These are phyloP conservation scores for Euborellia annulipes DNA, from an alignment of 1,140 invertebrate genomes.

Conservation along the genomic window DNA sequence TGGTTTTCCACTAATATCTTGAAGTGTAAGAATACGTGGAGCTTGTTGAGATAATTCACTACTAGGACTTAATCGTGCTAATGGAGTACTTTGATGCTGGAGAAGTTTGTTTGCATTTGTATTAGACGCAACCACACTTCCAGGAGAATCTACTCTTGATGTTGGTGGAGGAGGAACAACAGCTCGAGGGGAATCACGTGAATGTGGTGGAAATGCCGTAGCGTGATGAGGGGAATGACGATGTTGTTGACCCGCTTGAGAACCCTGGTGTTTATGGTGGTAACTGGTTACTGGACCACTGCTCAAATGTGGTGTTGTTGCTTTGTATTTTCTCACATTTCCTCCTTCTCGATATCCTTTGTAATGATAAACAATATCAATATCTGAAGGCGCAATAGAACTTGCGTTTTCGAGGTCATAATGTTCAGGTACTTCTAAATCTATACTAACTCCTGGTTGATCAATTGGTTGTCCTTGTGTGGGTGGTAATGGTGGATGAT, in stretches of 20 bases:
- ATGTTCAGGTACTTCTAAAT: slow-evolving; percentile 81
- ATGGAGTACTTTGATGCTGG: slow-evolving; percentile 65
- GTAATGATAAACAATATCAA: slow-evolving; percentile 93
- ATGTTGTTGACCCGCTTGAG: slow-evolving; percentile 41
- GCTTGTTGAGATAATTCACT: slow-evolving; percentile 77
- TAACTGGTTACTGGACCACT: slow-evolving; percentile 31
- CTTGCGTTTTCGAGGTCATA: slow-evolving; percentile 95
- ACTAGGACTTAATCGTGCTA: slow-evolving; percentile 77
- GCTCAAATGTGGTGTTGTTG: slow-evolving; percentile 49
- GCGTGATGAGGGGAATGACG: slow-evolving; percentile 55
- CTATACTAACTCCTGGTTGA: slow-evolving; percentile 38
- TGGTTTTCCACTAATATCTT: slow-evolving; percentile 85
- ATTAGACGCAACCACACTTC: slow-evolving; percentile 26
- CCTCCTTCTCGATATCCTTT: slow-evolving; percentile 68
- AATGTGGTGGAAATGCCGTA: too few species aligned
- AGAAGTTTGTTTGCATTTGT: slow-evolving; percentile 29
- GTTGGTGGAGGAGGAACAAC: slow-evolving; percentile 48
- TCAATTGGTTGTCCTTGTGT: slow-evolving; percentile 48
- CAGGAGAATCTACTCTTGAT: slow-evolving; percentile 20
- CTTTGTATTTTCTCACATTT: slow-evolving; percentile 72
- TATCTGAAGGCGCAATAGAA: slow-evolving; percentile 92
- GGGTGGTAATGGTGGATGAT: slow-evolving; percentile 45
- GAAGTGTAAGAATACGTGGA: slow-evolving; percentile 75
- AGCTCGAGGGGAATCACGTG: slow-evolving; percentile 30
- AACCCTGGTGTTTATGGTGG: slow-evolving; percentile 58